Conservation (phyloP, 2,113 vertebrate genomes). For the Oryzias javanicus region DNA sequence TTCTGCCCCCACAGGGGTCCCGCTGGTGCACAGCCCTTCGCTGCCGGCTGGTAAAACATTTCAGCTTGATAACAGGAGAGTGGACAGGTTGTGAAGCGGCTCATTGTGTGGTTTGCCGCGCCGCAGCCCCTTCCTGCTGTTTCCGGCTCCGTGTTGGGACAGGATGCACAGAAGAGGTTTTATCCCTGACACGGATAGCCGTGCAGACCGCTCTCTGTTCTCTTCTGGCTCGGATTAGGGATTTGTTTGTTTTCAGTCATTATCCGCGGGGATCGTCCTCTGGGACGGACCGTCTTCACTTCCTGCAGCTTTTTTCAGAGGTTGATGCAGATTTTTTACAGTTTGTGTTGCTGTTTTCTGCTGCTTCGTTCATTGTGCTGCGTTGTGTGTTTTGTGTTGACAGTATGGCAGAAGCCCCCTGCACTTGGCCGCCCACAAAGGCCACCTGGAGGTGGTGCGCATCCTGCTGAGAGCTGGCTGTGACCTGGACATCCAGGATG, state of each 20-base stretch:
- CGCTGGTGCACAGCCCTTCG: too few species aligned
- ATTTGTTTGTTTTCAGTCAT: conserved; percentile 50
- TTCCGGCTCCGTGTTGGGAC: conserved; percentile 2
- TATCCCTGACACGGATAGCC: conserved; percentile 34
- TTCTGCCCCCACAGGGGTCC: too few species aligned
- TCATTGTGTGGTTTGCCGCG: background rate
- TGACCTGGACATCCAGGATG: conserved; percentile 94
- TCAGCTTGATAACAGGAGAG: background rate
- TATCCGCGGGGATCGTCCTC: conserved; percentile 25
- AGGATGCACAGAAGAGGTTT: conserved; percentile 6
- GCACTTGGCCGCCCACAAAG: conserved; percentile 93
- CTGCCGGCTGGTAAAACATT: too few species aligned
- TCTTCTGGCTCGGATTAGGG: conserved; percentile 40
- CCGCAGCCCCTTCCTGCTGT: background rate
- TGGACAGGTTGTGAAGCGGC: conserved; percentile 1
- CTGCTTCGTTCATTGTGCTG: conserved; percentile 1
- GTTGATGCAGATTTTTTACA: background rate
- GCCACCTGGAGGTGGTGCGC: conserved; percentile 88
- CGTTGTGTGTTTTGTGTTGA: conserved; percentile 45
- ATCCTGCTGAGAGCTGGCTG: conserved; percentile 95
- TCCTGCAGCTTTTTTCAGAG: background rate
- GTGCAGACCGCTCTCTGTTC: conserved; percentile 18
- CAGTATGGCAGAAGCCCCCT: conserved; percentile 94
- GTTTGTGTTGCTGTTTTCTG: background rate
- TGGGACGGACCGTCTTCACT: conserved; percentile 9